A percentile compares a stretch with the other conserved stretches of the same genome.
Conservation (phyloP, 2,113 vertebrate genomes). For the Pseudorectes ferrugineus region DNA sequence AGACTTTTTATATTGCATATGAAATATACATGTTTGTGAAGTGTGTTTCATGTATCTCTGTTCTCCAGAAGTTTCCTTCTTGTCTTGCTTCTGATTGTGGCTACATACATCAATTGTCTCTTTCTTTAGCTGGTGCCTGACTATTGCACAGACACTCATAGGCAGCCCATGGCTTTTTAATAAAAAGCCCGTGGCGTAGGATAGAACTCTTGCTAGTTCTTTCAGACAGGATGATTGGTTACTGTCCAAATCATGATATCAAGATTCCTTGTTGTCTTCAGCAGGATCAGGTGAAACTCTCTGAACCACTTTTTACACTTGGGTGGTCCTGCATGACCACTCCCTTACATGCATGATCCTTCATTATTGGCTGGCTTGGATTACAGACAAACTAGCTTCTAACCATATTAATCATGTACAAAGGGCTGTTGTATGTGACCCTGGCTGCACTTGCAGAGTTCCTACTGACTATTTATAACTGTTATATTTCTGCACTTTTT, state of each 20-base stretch:
- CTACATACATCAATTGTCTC: accelerated
- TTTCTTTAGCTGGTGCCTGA: background rate
- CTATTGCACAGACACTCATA: background rate
- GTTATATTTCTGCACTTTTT: background rate
- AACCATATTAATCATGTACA: background rate
- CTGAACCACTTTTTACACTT: background rate
- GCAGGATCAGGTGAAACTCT: background rate
- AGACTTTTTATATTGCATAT: background rate
- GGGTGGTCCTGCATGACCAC: background rate
- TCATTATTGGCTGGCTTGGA: background rate
- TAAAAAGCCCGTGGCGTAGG: accelerated
- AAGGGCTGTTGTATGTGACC: background rate
- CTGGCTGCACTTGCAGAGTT: background rate
- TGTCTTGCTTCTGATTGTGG: background rate
- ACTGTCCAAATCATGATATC: background rate
- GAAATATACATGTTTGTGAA: background rate
- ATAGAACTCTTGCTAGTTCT: background rate
- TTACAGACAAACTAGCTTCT: background rate
- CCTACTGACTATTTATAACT: background rate
- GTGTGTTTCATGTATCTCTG: background rate
- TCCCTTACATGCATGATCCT: background rate
- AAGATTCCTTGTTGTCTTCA: background rate
- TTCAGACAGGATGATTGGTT: background rate
- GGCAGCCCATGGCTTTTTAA: background rate
- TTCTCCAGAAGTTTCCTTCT: background rate